Percentiles rank a stretch among this genome's conserved stretches.
These are phyloP conservation scores for Steromphala cineraria DNA, from an alignment of 2,888 invertebrate species.

Conservation along the genomic window DNA sequence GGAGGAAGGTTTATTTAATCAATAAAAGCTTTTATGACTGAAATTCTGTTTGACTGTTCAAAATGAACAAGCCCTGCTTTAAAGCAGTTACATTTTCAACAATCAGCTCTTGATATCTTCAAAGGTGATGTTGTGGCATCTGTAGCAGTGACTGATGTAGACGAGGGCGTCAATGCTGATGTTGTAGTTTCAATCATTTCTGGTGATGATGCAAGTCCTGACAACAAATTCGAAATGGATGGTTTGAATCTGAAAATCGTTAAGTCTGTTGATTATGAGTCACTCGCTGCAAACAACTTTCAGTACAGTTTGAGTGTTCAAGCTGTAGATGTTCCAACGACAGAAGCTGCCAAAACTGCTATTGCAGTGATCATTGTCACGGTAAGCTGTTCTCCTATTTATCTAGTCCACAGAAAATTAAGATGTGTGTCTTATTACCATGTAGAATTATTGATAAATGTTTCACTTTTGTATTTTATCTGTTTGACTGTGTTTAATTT, in stretches of 20 bases:
- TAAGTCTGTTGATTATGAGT: not conserved
- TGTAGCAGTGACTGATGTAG: not conserved
- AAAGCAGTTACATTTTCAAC: too few species aligned
- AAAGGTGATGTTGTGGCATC: not conserved
- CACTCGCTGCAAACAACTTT: not conserved
- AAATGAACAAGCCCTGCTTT: too few species aligned
- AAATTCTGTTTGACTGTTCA: too few species aligned
- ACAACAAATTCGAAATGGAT: conserved; percentile 2
- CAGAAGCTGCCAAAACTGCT: not conserved
- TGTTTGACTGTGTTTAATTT: too few species aligned
- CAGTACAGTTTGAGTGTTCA: not conserved
- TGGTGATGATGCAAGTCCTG: conserved; percentile 1
- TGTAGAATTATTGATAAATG: too few species aligned
- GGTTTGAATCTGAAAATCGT: not conserved
- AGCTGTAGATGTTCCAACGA: not conserved
- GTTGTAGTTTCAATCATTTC: not conserved
- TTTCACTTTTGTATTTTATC: too few species aligned
- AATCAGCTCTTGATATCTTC: not conserved
- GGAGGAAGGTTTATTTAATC: too few species aligned
- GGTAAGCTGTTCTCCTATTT: not conserved
- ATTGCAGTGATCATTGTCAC: not conserved
- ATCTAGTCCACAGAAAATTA: too few species aligned
- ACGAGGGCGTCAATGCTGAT: not conserved
- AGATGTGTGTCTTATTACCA: too few species aligned
- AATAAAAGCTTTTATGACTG: too few species aligned